Conservation (phyloP, 2,888 invertebrate species). For the Silvanus unidentatus region DNA sequence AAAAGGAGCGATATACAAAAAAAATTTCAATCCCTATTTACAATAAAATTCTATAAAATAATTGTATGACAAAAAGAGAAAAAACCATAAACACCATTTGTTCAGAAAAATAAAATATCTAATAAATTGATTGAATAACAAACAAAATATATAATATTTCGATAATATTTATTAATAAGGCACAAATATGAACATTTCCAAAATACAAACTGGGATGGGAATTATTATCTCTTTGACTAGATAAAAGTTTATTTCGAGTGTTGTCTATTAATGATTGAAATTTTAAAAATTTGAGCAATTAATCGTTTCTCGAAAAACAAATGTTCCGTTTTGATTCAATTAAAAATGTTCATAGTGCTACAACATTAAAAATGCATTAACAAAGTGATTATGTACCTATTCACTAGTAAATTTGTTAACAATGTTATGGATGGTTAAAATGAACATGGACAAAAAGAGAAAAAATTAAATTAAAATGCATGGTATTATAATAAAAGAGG, state of each 20-base stretch:
- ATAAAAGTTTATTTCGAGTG: conserved; percentile 4
- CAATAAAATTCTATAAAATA: conserved; percentile 1
- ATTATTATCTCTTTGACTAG: conserved; percentile 7
- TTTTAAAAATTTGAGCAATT: conserved; percentile 6
- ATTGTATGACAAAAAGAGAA: neutral
- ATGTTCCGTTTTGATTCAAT: conserved; percentile 12
- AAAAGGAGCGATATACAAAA: neutral
- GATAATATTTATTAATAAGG: conserved; percentile 19
- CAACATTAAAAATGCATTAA: conserved; percentile 9
- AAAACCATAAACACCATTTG: neutral
- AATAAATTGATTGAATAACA: no score
- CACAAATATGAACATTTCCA: conserved; percentile 30
- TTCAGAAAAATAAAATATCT: no score
- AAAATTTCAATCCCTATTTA: conserved; percentile 1
- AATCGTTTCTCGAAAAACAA: no score
- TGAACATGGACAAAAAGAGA: conserved; percentile 7
- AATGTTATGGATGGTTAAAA: conserved; percentile 10
- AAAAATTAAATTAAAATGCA: conserved; percentile 7
- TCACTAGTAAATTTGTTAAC: conserved; percentile 14
- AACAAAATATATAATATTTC: no score
- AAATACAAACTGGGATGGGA: conserved; percentile 8
- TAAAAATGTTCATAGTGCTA: conserved; percentile 26
- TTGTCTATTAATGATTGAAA: neutral
- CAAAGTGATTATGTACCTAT: neutral
- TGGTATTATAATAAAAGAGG: neutral